Evolutionary conservation across 2,113 vertebrate species (phyloP).

Genomic region (Heptranchias perlo): DNA sequence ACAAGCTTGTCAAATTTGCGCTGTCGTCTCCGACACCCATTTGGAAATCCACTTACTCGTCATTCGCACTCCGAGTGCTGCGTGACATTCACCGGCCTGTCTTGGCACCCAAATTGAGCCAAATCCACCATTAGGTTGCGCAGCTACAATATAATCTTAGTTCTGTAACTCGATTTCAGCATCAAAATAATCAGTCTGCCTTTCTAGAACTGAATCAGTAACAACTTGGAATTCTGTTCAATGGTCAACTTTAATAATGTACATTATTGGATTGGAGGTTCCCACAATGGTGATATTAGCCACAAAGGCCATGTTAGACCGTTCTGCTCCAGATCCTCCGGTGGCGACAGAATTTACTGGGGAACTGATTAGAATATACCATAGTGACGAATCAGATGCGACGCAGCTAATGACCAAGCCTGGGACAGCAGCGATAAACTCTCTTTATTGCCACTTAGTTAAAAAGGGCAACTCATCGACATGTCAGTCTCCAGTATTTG

Average conservation of each 20-base stretch:
- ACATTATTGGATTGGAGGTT: neutral
- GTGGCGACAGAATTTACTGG: neutral
- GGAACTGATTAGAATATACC: neutral
- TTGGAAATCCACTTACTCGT: neutral
- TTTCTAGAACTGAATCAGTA: neutral
- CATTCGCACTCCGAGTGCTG: neutral
- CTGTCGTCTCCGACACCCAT: neutral
- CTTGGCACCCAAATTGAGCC: neutral
- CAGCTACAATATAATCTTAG: neutral
- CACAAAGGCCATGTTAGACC: neutral
- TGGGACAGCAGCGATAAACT: too few species aligned
- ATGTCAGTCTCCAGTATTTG: too few species aligned
- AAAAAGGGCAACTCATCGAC: too few species aligned
- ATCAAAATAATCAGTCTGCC: neutral
- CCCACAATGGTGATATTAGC: neutral
- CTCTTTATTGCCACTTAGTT: too few species aligned
- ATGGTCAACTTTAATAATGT: neutral
- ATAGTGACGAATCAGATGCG: neutral
- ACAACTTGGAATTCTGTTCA: neutral
- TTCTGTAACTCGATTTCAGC: neutral
- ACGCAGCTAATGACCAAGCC: neutral
- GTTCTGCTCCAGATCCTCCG: neutral
- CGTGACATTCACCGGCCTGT: neutral
- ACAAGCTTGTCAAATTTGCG: neutral
- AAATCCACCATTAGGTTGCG: neutral